Evolutionary conservation across 2,888 invertebrate genomes (phyloP), one percentile per base, ranked within the genome.

Genomic region (Scaptomyza polygonia): DNA sequence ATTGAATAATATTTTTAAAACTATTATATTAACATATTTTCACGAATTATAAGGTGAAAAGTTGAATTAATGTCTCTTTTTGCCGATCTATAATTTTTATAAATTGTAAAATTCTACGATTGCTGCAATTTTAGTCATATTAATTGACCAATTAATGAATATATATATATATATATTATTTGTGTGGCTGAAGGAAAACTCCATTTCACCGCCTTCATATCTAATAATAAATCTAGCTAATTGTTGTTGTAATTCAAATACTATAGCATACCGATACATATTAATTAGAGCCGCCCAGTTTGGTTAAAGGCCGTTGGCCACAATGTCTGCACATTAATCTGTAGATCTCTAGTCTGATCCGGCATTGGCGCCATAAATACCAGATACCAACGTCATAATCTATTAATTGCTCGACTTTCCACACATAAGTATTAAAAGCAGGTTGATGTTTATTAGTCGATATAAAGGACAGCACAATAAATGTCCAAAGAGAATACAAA

Each of bases 241-340:
- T 82, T 87, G 82, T 85, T 72, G 79, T 78, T 82, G 81, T 76
- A 85, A 87, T 69, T 82, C 85, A 87, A 87, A 87, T 84, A 70
- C 72, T 47, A 9, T 16, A 81, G 65, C 76, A 9, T 16, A 81
- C 65, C 76, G 87, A 82, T 87, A 87, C 87, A 87, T 82, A 82
- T 87, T 87, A 87, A 82, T 82, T 82, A 85, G 73, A 63, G 79
- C 81, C 82, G 76, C 82, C 82, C 34, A 68, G 67, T 67, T 30
- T 56, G 63, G 45, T 69, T 48, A 57, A 27, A 40, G 72, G 54
- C 77, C 54, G 40, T 47, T 57, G 51, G 42, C 54, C 52, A 64
- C 40, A 63, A 47, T 51, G 44, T 62, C 56, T 67, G 63, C 62
- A 61, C 62, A 85, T 85, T 83, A 76, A 87, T 82, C 87, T 82